A percentile compares a stretch with the other conserved stretches of the same genome.
Conservation (phyloP, 1,140 invertebrate species). For the Pseudachorutes palmiensis region DNA sequence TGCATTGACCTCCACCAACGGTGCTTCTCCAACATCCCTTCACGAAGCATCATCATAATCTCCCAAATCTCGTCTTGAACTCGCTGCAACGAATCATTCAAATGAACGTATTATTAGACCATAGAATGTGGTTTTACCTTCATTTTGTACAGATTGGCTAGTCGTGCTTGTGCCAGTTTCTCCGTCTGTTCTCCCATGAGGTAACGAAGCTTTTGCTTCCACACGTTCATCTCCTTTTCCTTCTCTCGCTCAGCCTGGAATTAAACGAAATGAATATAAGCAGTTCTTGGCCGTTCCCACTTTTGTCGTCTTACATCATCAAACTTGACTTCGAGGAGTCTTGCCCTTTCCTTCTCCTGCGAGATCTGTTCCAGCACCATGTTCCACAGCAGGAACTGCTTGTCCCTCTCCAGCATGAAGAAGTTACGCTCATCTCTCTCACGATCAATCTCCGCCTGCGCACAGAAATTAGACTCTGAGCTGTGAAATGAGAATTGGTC, state of each 20-base stretch:
- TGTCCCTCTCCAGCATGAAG: slow-evolving; percentile 89
- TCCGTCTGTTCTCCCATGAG: slow-evolving; percentile 84
- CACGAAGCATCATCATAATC: slow-evolving; percentile 20
- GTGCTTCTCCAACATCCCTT: slow-evolving; percentile 63
- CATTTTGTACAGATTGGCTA: slow-evolving; percentile 32
- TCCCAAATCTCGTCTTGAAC: slow-evolving; percentile 31
- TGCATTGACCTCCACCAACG: slow-evolving; percentile 66
- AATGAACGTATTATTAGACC: no score
- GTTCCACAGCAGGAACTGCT: slow-evolving; percentile 89
- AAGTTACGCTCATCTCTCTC: slow-evolving; percentile 91
- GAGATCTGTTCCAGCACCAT: slow-evolving; percentile 68
- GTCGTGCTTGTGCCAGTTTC: slow-evolving; percentile 56
- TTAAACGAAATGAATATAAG: slow-evolving; percentile 1
- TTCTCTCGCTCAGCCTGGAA: slow-evolving; percentile 63
- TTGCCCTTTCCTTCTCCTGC: slow-evolving; percentile 62
- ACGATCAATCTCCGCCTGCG: slow-evolving; percentile 64
- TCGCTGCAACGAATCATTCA: no score
- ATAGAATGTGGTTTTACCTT: no score
- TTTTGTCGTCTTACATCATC: slow-evolving; percentile 7
- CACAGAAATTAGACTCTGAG: background rate
- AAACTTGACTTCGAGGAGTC: slow-evolving; percentile 44
- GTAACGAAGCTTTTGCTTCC: slow-evolving; percentile 87
- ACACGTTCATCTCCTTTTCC: slow-evolving; percentile 74
- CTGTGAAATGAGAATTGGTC: background rate
- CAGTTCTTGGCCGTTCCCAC: background rate